Base-by-base conservation (phyloP, 2,888 invertebrate genomes). In the Byasa hedistus region DNA sequence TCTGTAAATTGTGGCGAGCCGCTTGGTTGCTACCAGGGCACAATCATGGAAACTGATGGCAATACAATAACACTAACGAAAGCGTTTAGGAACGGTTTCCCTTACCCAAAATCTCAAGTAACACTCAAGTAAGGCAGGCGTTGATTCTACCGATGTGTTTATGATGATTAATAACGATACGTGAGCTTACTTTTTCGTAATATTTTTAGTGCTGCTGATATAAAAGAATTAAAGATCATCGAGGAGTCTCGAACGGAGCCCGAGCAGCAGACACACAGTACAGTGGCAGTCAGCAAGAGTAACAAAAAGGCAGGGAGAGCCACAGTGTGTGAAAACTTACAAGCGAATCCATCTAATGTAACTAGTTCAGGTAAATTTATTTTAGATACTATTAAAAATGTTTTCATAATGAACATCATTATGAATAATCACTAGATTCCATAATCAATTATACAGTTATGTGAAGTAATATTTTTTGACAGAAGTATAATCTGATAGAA, bases 61-160 rank as follows among this genome's bases (percentile, higher is more conserved):
- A 88, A 91, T 57, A 93, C 94, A 60, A 94, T 98, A 71, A 96
- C 96, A 1, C 93, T 98, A 67, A 93, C 93, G 15, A 95, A 96
- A 81, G 95, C 96, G 19, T 97, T 96, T 83, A 94, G 96, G 71
- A 97, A 98, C 91, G 98, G 98, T 76, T 89, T 91, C 72, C 92
- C 91, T 0, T 92, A 90, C 71, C 90, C 90, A 0, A 90, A 92
- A 72, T 84, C 88, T 36, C 84, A 89, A 76, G 89, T 92, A n/a
- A 92, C 91, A 3, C 79, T 92, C 4, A 92, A 91, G 92, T 92
- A 79, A 80, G 86, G 76, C 61, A 48, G 48, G 17, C n/a, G 48
- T 17, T 10, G 19, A 48, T 15, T 32, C 32, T 32, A 32, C 10
- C 10, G 32, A 7, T 32, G 32, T 32, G 3, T 55, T n/a, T 19